Base-by-base conservation (phyloP, 2,888 invertebrate genomes). In the Muschampia plurimacula region DNA sequence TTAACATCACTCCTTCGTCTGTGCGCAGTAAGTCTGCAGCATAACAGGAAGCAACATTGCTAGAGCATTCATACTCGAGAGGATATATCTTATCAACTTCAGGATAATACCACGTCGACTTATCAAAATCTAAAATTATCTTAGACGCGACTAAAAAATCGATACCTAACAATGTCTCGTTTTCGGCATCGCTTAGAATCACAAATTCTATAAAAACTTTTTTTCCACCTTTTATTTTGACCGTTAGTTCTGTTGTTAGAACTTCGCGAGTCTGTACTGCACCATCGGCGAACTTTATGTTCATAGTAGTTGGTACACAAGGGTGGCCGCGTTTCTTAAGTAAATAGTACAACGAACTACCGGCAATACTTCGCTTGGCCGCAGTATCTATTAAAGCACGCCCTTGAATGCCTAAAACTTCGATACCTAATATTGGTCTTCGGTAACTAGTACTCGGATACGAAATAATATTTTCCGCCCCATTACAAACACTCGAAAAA, bases 161-260 rank as follows among this genome's bases (percentile, higher is more conserved):
- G 8, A 55, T 55, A n/a, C 55, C 55, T 55, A 55, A 55, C n/a
- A 55, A 55, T 55, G 55, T 55, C 8, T n/a, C 15, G n/a, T 55
- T 55, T 55, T 8, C 15, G 5, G 55, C 55, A 15, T 15, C 55
- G 8, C 15, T 12, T n/a, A 55, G n/a, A 55, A 55, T 55, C n/a
- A 55, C n/a, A 55, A 55, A 55, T 15, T 55, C 22, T 55, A 55
- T n/a, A 55, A 15, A 15, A 15, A 55, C 22, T 55, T 2, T 8
- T 15, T 55, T 55, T 22, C 55, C 55, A 2, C 49, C 49, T 55
- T 55, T 55, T 15, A 55, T 55, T n/a, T 15, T 55, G 4, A 55
- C n/a, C 12, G n/a, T 0, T 9, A 55, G 3, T 7, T n/a, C 1
- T 55, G 55, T 15, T 5, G 55, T 55, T 5, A 55, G n/a, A n/a